Conservation (phyloP, 2,797 vertebrate species). For the Sebastes cheni region DNA sequence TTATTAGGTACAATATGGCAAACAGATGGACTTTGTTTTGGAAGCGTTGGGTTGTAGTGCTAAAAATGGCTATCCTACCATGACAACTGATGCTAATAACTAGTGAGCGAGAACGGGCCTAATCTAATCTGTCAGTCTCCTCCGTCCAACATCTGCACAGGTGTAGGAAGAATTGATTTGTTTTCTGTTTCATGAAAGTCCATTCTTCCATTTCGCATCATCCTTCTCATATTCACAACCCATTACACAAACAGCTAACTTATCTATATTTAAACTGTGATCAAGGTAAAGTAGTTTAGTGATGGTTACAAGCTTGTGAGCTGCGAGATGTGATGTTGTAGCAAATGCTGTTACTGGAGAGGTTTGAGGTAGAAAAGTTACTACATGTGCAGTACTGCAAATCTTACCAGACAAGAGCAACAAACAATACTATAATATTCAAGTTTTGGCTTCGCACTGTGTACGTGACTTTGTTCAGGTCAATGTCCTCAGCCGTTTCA, state of each 20-base stretch:
- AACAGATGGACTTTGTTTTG: conserved; percentile 43
- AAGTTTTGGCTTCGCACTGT: not conserved
- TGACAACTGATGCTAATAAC: conserved; percentile 33
- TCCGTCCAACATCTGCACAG: conserved; percentile 5
- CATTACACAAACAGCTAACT: not conserved
- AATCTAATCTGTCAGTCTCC: conserved; percentile 30
- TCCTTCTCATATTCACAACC: not conserved
- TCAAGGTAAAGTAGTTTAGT: not conserved
- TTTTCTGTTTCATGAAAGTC: not conserved
- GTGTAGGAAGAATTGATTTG: not conserved
- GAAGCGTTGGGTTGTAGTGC: conserved; percentile 11
- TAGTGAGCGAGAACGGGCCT: conserved; percentile 4
- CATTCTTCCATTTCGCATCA: not conserved
- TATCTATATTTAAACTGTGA: not conserved
- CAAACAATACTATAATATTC: not conserved
- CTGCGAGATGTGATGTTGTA: not conserved
- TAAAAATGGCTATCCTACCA: conserved; percentile 5
- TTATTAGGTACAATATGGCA: conserved; percentile 9
- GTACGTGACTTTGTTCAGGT: conserved; percentile 1
- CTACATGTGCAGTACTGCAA: not conserved
- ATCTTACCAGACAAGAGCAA: not conserved
- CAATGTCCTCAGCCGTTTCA: conserved; percentile 1
- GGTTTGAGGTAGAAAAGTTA: not conserved
- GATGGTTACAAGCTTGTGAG: not conserved
- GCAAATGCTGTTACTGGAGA: not conserved